Evolutionary conservation across 2,888 invertebrate genomes (phyloP), one percentile per base, ranked within the genome.

Genomic region (Geotrupes spiniger): DNA sequence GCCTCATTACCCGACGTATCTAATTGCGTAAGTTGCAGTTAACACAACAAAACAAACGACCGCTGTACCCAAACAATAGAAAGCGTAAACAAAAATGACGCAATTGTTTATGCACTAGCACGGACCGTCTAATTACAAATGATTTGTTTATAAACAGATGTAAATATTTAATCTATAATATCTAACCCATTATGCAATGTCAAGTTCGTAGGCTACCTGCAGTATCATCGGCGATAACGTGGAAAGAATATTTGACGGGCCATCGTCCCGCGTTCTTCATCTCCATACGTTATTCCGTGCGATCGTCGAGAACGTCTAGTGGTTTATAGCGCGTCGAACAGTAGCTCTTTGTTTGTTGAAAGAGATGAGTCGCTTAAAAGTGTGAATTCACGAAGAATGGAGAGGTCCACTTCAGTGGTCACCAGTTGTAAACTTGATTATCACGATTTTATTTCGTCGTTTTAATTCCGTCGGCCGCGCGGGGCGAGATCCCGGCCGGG

Each of bases 341-440:
- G 61, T 59, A 61, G 61, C 61, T 57, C 61, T 59, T 59, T 61
- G 60, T 59, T 58, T 60, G 59, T 58, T 60, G 57, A 60, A 57
- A 57, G 49, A 56, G 55, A 57, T 58, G 56, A 59, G 54, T 47
- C 39, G 42, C 44, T 31, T 46, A 48, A 49, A 53, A 44, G 53
- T 50, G 49, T 53, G 47, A 53, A 53, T 47, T 47, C 38, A 42
- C 41, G 45, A 37, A 45, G 36, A 47, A 48, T 37, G 39, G 37
- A 46, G 29, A 28, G 41, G 46, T 46, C 45, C 31, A 45, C 41
- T 50, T 28, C 29, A 33, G 37, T 37, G 43, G 49, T 42, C 44
- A 29, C 27, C 39, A 40, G 49, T 49, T 44, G 33, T 44, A 42
- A 50, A 50, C 44, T 50, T 50, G 45, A 50, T 50, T 50, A 50